Base-by-base conservation (phyloP, 2,797 vertebrate genomes). In the Miichthys miiuy region DNA sequence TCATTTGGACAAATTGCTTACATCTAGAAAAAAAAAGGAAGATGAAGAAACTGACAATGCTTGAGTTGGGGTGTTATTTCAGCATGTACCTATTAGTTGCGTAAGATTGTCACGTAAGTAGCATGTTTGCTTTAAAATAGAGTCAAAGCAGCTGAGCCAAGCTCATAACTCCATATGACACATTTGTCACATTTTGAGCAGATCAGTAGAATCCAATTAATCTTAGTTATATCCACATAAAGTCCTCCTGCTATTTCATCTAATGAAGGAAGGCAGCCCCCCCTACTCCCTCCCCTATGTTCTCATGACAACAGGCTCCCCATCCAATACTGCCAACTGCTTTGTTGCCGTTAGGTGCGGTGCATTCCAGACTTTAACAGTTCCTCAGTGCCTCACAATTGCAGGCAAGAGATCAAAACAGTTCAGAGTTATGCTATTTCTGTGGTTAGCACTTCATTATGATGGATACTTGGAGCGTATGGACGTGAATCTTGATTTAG, bases 251-350 rank as follows among this genome's bases (percentile, higher is more conserved):
- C 88, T 90, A 89, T 89, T 92, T 86, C 84, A 87, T 87, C 82
- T 92, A 92, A 92, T 90, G 85, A 92, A 91, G 73, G 68, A 80
- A 81, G 81, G 70, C 83, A 88, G 86, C 67, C 83, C 85, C 75
- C 58, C 83, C 68, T 30, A 54, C 46, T 70, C 27, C 60, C 71
- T 44, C 54, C 80, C 70, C 82, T 77, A 80, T 85, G 90, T 92
- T 93, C 85, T 92, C 88, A 93, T 91, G 90, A 93, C 91, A 93
- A 94, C 92, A 90, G 74, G 68, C 85, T 87, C 83, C 80, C 75
- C 41, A 73, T 88, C 79, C 86, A 90, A 82, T 83, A 88, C 82
- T 47, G 62, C 84, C 89, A 82, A 89, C 83, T 86, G 88, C 84
- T 90, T 88, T 89, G 76, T 80, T 86, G 81, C 74, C 57, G 55